Percentiles rank a stretch among this genome's conserved stretches.
phyloP scores from a whole-genome alignment of 1,140 invertebrate species.

The Carposina sasakii region DNA sequence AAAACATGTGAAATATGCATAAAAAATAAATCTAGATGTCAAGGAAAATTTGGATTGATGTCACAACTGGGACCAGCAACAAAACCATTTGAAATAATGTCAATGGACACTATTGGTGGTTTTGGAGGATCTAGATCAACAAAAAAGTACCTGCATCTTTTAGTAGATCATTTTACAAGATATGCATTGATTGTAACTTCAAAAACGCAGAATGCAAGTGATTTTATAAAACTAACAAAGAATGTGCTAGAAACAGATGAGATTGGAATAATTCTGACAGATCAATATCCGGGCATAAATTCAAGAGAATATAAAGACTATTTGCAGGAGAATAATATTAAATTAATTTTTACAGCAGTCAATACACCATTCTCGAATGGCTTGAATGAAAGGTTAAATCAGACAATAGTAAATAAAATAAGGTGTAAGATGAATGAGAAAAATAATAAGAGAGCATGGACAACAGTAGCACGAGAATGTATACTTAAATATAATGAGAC shows the following conservation, averaged over 20 bases:
- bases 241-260: too few relatives aligned
- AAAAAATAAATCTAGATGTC: constrained; percentile 23
- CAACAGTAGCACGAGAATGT: constrained; percentile 18
- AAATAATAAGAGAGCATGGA: too few relatives aligned
- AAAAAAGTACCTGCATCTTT: constrained; percentile 25
- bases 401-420: too few relatives aligned
- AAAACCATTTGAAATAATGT: constrained; percentile 24
- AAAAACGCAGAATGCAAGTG: constrained; percentile 41
- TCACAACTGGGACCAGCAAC: constrained; percentile 35
- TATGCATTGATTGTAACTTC: constrained; percentile 32
- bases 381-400: too few relatives aligned
- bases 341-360: too few relatives aligned
- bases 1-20: constrained; percentile 5
- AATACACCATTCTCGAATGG: too few relatives aligned
- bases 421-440: too few relatives aligned
- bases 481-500: constrained; percentile 50
- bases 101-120: constrained; percentile 26
- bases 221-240: too few relatives aligned
- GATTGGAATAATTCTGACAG: too few relatives aligned
- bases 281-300: too few relatives aligned
- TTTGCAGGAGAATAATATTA: too few relatives aligned
- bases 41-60: constrained; percentile 27
- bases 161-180: constrained; percentile 27
- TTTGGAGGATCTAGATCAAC: constrained; percentile 22
- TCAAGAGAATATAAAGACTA: too few relatives aligned